phyloP scores from a whole-genome alignment of 2,888 invertebrate genomes.

The Laspeyria flexula region DNA sequence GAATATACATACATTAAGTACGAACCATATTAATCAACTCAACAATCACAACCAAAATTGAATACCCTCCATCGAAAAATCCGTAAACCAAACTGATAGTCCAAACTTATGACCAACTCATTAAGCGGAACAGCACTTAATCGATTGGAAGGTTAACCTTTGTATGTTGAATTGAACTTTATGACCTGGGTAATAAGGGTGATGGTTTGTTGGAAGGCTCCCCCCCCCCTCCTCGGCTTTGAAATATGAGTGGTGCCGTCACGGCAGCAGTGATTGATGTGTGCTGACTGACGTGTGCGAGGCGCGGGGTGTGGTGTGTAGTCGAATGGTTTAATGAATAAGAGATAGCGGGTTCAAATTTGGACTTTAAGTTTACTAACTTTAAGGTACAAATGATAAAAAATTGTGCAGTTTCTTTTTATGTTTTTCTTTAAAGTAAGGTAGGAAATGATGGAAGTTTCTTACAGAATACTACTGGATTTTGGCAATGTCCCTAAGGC shows the following conservation, averaged over 20 bases:
- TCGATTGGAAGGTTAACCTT: constrained; percentile 62
- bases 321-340: constrained; percentile 35
- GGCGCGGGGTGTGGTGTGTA: constrained; percentile 74
- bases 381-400: no score
- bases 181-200: constrained; percentile 45
- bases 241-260: constrained; percentile 81
- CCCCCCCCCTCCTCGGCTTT: constrained; percentile 63
- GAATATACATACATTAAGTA: neutral
- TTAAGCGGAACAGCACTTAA: constrained; percentile 67
- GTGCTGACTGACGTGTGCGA: constrained; percentile 79
- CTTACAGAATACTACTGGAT: no score
- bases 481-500: no score
- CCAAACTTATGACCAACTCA: constrained; percentile 48
- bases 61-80: neutral
- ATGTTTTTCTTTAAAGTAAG: no score
- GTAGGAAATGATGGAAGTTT: no score
- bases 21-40: neutral
- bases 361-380: no score
- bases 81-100: constrained; percentile 13
- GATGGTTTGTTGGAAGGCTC: constrained; percentile 42
- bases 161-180: constrained; percentile 46
- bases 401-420: no score
- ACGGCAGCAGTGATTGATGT: constrained; percentile 82
- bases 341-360: constrained; percentile 26
- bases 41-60: neutral